Evolutionary conservation across 2,888 invertebrate genomes (phyloP).

Genomic region (Mechanitis mazaeus): DNA sequence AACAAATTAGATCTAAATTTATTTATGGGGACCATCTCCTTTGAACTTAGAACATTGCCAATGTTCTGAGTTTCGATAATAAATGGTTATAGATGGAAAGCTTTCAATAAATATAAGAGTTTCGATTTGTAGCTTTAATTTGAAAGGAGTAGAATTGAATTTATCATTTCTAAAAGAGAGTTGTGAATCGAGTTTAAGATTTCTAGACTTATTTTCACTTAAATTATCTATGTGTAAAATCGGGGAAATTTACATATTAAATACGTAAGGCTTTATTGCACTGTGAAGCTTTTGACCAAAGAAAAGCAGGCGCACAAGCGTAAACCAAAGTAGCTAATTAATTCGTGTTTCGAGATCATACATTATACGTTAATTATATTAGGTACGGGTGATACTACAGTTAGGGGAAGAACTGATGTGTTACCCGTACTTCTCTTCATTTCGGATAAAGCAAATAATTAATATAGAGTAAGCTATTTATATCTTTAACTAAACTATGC

Average conservation of each 20-base stretch:
- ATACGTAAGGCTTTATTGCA: slow-evolving; percentile 55
- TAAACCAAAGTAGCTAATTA: slow-evolving; percentile 32
- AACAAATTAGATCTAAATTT: slow-evolving; percentile 40
- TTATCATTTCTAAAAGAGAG: slow-evolving; percentile 50
- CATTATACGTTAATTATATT: slow-evolving; percentile 34
- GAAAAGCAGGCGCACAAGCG: slow-evolving; percentile 58
- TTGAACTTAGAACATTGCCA: slow-evolving; percentile 33
- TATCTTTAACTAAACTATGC: slow-evolving; percentile 59
- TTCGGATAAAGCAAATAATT: slow-evolving; percentile 45
- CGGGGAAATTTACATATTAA: slow-evolving; percentile 72
- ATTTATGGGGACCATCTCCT: slow-evolving; percentile 71
- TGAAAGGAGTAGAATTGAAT: slow-evolving; percentile 46
- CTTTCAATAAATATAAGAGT: slow-evolving; percentile 55
- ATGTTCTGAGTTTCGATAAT: slow-evolving; percentile 58
- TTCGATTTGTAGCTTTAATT: slow-evolving; percentile 55
- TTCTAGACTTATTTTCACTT: slow-evolving; percentile 35
- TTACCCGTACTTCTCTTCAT: slow-evolving; percentile 36
- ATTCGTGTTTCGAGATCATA: slow-evolving; percentile 32
- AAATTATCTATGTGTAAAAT: slow-evolving; percentile 61
- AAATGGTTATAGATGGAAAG: slow-evolving; percentile 43
- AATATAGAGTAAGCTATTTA: slow-evolving; percentile 50
- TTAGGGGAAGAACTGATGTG: slow-evolving; percentile 74
- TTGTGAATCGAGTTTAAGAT: slow-evolving; percentile 60
- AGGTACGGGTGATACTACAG: slow-evolving; percentile 60
- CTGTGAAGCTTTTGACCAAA: slow-evolving; percentile 63